Evolutionary conservation across 92 coral and sea anemone species (phyloP), one percentile per base, ranked within the genome.

Genomic region (Heteractis magnifica): DNA sequence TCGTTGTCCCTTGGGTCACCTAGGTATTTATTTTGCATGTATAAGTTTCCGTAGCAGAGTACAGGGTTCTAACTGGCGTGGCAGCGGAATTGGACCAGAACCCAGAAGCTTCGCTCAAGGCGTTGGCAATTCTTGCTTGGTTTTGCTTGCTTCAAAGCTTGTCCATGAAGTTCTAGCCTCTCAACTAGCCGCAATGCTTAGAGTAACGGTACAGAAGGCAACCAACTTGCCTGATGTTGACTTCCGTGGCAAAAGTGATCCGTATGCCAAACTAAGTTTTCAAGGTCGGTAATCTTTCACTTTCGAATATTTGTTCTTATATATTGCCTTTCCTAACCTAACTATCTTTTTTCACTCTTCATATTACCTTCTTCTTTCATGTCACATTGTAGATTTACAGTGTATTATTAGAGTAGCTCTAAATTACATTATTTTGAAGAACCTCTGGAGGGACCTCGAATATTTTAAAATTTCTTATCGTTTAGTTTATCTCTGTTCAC

Each of bases 161-260:
- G 21, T 81, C 84, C 23, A 81, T 81, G 84, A 81, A 68, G 77
- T n/a, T 4, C 51, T 81, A 51, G 77, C 51, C 49, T 2, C 8
- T 8, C 56, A 68, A 81, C 68, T 4, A 23, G 44, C 62, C 64
- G 84, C 77, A 82, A 91, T 91, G 94, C 84, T 91, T 71, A 86
- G 78, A 77, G 93, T 94, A 2, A 90, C 94, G 52, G 91, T 90
- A 51, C 95, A 90, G 65, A 86, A 85, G 52, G 95, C 98, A 18
- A 85, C 91, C 3, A 89, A 89, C 87, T 83, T 94, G 16, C 98
- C 98, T 4, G 94, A 94, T 59, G 98, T 94, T 11, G 98, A 94
- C 53, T 85, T 82, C 51, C 73, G 89, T 48, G 95, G 98, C 58
- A 94, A 94, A 73, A 91, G 95, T 84, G 98, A 94, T 86, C 98